Evolutionary conservation across 23 tunicate genomes (phyloP).

Genomic region (Phallusia fumigata): DNA sequence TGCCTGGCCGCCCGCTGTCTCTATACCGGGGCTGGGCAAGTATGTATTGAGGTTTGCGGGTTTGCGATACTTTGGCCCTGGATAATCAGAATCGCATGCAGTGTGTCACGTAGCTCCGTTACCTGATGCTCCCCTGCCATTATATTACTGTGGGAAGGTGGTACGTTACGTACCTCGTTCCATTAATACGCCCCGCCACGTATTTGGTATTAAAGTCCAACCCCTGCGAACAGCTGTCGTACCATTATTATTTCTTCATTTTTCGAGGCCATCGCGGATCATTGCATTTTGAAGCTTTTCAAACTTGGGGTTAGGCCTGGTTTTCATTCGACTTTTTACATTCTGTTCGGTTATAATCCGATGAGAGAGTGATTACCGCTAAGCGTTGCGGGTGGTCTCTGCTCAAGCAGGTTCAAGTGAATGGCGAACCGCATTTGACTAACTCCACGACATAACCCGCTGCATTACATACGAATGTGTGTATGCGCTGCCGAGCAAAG

Average conservation of each 20-base stretch:
- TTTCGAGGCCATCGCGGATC: too few relatives aligned
- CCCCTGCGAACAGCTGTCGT: too few relatives aligned
- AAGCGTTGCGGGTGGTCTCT: background rate
- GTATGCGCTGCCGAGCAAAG: too few relatives aligned
- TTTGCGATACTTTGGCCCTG: background rate
- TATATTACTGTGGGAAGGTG: too few relatives aligned
- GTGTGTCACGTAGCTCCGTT: background rate
- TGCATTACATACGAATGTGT: too few relatives aligned
- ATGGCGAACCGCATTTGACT: background rate
- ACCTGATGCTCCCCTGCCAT: too few relatives aligned
- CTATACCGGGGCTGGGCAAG: background rate
- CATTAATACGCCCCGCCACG: too few relatives aligned
- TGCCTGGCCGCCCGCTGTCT: background rate
- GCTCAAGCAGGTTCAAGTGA: background rate
- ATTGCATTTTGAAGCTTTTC: too few relatives aligned
- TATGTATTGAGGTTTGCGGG: constrained; percentile 4
- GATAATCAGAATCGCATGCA: background rate
- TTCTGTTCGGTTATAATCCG: background rate
- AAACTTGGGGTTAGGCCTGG: background rate
- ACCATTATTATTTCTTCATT: too few relatives aligned
- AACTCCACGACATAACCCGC: too few relatives aligned
- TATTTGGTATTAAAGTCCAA: too few relatives aligned
- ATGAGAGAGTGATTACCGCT: background rate
- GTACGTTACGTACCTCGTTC: too few relatives aligned
- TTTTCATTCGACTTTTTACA: background rate